Base-by-base conservation (phyloP, 2,797 vertebrate genomes). In the Anguilla obscura region DNA sequence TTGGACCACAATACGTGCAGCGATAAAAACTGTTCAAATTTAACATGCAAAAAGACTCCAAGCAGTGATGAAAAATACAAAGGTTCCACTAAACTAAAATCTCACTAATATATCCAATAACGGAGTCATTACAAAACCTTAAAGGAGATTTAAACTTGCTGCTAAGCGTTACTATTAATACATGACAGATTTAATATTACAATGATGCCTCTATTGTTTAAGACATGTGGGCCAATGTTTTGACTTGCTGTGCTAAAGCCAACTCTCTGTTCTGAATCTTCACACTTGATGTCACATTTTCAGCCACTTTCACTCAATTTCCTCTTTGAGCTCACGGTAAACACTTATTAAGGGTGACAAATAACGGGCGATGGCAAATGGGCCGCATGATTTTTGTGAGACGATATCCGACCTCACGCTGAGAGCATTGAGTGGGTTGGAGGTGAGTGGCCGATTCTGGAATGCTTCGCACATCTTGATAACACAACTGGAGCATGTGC, bases 231-330 rank as follows among this genome's bases (percentile, higher is more conserved):
- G 8, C 24, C 63, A 74, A 33, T 14, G 12, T 74, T 33, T 74
- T 3, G 24, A 30, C 74, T 40, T 40, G 14, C 36, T 76, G 36
- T 16, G 3, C 30, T 21, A 6, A 8, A 76, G 33, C 18, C 30
- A 71, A 33, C 69, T 40, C 74, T 76, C 36, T 36, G 0, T 18
- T 40, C 69, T 71, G n/a, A 33, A 36, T 76, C 74, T 76, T 76
- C 74, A 76, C 74, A 76, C 74, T 40, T 36, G 14, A 40, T 16
- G 36, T 76, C 74, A 76, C 30, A 36, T 40, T 40, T 16, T 40
- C 12, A 76, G 74, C 30, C 74, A 76, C 74, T 76, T 36, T 76
- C 69, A 71, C 69, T 71, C 69, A 71, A 71, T 71, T 76, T 76
- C 36, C 74, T 40, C 74, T 36, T 71, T 27, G 14, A 40, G 30